Evolutionary conservation across 2,888 invertebrate genomes (phyloP).

Genomic region (Gryllus longicercus): DNA sequence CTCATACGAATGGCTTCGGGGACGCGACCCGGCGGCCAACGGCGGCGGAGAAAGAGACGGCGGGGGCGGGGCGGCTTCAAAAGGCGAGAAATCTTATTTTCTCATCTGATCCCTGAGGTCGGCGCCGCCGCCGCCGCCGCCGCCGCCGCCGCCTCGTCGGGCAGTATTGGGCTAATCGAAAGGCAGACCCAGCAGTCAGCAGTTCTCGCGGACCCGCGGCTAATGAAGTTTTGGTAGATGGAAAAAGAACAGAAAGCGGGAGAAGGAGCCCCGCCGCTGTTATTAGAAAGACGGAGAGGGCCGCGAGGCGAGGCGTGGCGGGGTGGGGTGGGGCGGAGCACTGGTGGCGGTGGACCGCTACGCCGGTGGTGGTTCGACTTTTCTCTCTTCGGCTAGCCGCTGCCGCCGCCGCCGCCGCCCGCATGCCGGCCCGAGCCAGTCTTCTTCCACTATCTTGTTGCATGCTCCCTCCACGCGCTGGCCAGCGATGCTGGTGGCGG

Average conservation of each 20-base stretch:
- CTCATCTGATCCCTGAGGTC: slow-evolving; percentile 32
- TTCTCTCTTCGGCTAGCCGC: too few relatives aligned
- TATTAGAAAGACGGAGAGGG: slow-evolving; percentile 24
- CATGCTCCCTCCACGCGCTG: too few relatives aligned
- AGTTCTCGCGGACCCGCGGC: slow-evolving; percentile 34
- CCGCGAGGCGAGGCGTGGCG: not conserved
- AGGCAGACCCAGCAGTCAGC: slow-evolving; percentile 36
- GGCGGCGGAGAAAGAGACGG: slow-evolving; percentile 20
- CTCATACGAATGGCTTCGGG: slow-evolving; percentile 3
- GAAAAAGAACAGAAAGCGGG: slow-evolving; percentile 26
- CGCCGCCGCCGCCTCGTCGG: slow-evolving; percentile 25
- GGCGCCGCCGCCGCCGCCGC: slow-evolving; percentile 18
- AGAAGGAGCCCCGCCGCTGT: slow-evolving; percentile 29
- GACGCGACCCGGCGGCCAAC: not conserved
- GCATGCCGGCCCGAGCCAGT: too few relatives aligned
- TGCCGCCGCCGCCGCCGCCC: too few relatives aligned
- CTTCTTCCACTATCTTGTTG: too few relatives aligned
- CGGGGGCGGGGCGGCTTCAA: slow-evolving; percentile 20
- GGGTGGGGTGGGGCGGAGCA: too few relatives aligned
- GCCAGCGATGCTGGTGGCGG: too few relatives aligned
- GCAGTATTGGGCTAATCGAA: slow-evolving; percentile 36
- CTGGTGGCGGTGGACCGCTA: too few relatives aligned
- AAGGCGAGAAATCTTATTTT: slow-evolving; percentile 36
- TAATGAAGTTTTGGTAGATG: slow-evolving; percentile 35
- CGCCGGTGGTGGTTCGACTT: too few relatives aligned